Conservation (phyloP, 1,140 invertebrate genomes). For the Ostrea edulis region DNA sequence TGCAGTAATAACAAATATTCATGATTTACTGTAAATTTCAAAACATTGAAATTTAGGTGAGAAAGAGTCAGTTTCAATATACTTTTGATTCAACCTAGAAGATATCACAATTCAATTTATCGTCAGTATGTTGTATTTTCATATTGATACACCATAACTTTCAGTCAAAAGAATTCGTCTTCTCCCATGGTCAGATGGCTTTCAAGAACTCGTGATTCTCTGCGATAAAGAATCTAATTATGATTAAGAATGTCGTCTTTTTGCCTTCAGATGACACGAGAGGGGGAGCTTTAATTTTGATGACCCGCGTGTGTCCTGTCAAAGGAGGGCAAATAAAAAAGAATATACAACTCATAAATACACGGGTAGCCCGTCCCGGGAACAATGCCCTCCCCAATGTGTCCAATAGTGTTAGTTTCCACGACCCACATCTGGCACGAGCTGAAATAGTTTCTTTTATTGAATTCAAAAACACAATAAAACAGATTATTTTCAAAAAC, state of each 20-base stretch:
- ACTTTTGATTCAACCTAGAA: too few relatives aligned
- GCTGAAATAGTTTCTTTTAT: constrained; percentile 30
- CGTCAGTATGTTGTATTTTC: too few relatives aligned
- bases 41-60: too few relatives aligned
- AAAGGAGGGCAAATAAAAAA: constrained; percentile 24
- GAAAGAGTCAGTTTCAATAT: too few relatives aligned
- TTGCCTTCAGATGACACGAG: constrained; percentile 2
- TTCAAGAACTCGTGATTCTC: not conserved
- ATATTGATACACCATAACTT: too few relatives aligned
- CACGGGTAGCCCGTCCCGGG: not conserved
- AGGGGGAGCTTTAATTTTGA: constrained; percentile 25
- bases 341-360: constrained; percentile 36
- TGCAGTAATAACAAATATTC: too few relatives aligned
- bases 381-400: constrained; percentile 16
- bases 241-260: constrained; percentile 21
- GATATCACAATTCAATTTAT: too few relatives aligned
- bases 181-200: not conserved
- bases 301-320: constrained; percentile 34
- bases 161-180: not conserved
- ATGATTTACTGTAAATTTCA: too few relatives aligned
- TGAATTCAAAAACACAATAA: constrained; percentile 32
- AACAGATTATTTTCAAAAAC: constrained; percentile 34
- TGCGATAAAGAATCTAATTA: constrained; percentile 24
- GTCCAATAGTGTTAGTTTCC: constrained; percentile 22
- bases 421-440: constrained; percentile 14